These are phyloP conservation scores for Macquaria australasica DNA, from an alignment of 2,113 vertebrate genomes.

Conservation along the genomic window DNA sequence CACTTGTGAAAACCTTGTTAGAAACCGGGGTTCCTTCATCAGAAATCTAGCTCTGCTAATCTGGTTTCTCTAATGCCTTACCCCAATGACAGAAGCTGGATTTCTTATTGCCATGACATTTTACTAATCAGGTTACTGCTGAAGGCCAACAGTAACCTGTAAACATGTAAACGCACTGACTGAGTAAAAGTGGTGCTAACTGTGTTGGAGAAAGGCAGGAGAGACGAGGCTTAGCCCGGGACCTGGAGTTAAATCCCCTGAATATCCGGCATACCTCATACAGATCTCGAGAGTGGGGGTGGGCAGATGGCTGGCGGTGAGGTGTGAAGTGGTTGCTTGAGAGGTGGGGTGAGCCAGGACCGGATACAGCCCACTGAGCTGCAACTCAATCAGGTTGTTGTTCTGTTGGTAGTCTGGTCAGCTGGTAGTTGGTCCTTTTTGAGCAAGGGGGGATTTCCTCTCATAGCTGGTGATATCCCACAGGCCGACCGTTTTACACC, in stretches of 20 bases:
- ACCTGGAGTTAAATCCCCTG: constrained; percentile 24
- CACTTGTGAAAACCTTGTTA: not conserved
- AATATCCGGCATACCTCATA: constrained; percentile 29
- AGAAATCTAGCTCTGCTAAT: not conserved
- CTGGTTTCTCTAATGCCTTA: not conserved
- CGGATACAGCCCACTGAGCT: constrained; percentile 25
- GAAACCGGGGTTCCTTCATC: not conserved
- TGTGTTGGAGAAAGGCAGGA: not conserved
- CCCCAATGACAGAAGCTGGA: not conserved
- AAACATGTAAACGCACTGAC: not conserved
- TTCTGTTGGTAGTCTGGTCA: constrained; percentile 27
- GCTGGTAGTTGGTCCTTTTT: constrained; percentile 23
- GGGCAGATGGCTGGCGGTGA: constrained; percentile 58
- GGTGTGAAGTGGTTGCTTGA: constrained; percentile 59
- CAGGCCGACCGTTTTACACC: constrained; percentile 13
- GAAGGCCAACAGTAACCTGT: not conserved
- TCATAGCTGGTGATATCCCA: not conserved
- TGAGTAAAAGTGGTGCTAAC: not conserved
- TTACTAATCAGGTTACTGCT: not conserved
- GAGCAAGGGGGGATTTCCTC: constrained; percentile 8
- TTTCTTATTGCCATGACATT: not conserved
- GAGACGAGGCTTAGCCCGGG: not conserved
- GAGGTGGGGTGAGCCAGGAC: constrained; percentile 23
- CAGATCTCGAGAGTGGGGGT: not conserved
- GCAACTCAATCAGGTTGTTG: constrained; percentile 39